Evolutionary conservation across 2,113 vertebrate genomes (phyloP).

Genomic region (Aspidoscelis tigris): DNA sequence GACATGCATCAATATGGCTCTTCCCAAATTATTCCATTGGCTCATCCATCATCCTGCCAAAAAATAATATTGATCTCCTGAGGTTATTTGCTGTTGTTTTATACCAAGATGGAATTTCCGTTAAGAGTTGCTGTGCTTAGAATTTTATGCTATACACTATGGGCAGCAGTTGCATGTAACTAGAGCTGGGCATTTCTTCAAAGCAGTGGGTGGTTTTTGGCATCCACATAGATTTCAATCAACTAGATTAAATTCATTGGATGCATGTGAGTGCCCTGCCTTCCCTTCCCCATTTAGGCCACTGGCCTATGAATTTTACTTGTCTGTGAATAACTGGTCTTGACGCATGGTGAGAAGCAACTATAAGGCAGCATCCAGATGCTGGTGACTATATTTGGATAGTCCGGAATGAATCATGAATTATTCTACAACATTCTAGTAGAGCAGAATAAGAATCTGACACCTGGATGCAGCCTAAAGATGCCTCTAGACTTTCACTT

Average conservation of each 20-base stretch:
- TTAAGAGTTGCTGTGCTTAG: constrained; percentile 25
- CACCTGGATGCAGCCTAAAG: too few species aligned
- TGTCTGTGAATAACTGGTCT: too few species aligned
- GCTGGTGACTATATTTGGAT: too few species aligned
- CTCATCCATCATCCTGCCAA: constrained; percentile 52
- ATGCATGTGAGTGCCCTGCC: too few species aligned
- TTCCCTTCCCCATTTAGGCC: too few species aligned
- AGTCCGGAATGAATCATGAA: too few species aligned
- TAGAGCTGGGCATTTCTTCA: neutral
- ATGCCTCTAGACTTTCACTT: too few species aligned
- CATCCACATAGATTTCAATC: neutral
- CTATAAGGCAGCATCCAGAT: too few species aligned
- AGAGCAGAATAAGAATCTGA: too few species aligned
- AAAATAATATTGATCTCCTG: constrained; percentile 19
- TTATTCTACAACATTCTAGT: too few species aligned
- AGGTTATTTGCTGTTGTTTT: constrained; percentile 38
- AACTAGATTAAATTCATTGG: neutral
- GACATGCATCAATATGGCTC: constrained; percentile 49
- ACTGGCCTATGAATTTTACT: too few species aligned
- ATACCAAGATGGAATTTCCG: neutral
- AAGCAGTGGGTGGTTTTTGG: neutral
- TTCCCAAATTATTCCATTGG: constrained; percentile 56
- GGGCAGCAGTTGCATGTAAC: neutral
- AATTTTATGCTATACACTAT: constrained; percentile 27
- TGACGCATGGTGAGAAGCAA: too few species aligned